Evolutionary conservation across 2,888 invertebrate genomes (phyloP).

Genomic region (Metellina segmentata): DNA sequence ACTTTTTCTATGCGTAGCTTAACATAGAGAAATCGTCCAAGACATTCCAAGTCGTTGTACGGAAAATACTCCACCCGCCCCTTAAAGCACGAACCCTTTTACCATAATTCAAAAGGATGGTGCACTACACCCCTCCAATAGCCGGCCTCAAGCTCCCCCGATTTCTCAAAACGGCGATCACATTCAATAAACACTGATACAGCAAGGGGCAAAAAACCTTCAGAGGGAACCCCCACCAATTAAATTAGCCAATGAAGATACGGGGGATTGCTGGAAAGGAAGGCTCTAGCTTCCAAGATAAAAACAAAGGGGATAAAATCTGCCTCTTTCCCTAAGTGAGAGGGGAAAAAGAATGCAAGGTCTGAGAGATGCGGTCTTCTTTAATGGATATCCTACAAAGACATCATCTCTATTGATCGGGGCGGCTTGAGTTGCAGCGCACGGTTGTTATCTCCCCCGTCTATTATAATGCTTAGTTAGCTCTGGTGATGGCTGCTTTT

Average conservation of each 20-base stretch:
- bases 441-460: neutral
- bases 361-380: neutral
- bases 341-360: neutral
- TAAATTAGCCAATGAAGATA: neutral
- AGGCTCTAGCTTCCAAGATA: neutral
- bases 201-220: neutral
- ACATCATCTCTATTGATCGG: slow-evolving; percentile 41
- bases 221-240: neutral
- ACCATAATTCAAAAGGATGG: neutral
- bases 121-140: no score
- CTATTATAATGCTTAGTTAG: slow-evolving; percentile 41
- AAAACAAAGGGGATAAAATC: neutral
- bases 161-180: no score
- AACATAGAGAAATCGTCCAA: no score
- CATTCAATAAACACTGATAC: neutral
- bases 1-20: no score
- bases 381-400: slow-evolving; percentile 34
- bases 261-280: neutral
- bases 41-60: neutral
- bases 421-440: slow-evolving; percentile 6
- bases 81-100: neutral
- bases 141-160: no score
- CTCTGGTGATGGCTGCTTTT: neutral
- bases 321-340: neutral
- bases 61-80: neutral